Base-by-base conservation (phyloP, 2,113 vertebrate genomes). In the Pteropus alecto region DNA sequence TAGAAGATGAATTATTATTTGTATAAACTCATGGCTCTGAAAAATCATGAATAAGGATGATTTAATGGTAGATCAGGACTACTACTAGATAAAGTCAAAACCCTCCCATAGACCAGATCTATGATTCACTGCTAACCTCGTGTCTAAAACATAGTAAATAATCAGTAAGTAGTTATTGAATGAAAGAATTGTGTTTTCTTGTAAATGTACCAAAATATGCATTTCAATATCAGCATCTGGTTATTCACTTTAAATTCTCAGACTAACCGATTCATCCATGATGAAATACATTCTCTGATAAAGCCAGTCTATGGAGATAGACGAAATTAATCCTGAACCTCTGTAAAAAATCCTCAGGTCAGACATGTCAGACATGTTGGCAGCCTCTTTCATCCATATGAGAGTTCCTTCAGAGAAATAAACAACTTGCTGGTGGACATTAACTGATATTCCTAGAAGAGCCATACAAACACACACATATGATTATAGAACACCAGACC, bases 281-380 rank as follows among this genome's bases (percentile, higher is more conserved):
- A 99, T 97, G 97, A 99, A 99, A 94, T 98, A 99, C 13, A 99
- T 98, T 86, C 82, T 99, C 82, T 98, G 95, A 96, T 99, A 98
- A 95, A 99, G 98, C 99, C 99, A 99, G 46, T 99, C 98, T 82
- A 98, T 35, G 24, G 98, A 99, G 94, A 99, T 97, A 41, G 98
- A 99, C 0, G 90, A 98, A 98, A 99, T 98, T 70, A 97, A 97
- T 38, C 98, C 97, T 61, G 93, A 93, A 82, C 98, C 98, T 96
- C 91, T 91, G 74, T 98, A 98, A 90, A 99, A 98, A 58, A 98
- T 97, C 19, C 28, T 98, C 68, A 99, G 92, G 71, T 99, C 98
- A 46, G 98, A 98, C 22, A 51, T 10, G 86, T 99, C 95, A 10
- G 98, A 98, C 92, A 99, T 97, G 88, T 98, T 97, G 84, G 88